phyloP scores from a whole-genome alignment of 2,797 vertebrate genomes.

The Spea hammondii region DNA sequence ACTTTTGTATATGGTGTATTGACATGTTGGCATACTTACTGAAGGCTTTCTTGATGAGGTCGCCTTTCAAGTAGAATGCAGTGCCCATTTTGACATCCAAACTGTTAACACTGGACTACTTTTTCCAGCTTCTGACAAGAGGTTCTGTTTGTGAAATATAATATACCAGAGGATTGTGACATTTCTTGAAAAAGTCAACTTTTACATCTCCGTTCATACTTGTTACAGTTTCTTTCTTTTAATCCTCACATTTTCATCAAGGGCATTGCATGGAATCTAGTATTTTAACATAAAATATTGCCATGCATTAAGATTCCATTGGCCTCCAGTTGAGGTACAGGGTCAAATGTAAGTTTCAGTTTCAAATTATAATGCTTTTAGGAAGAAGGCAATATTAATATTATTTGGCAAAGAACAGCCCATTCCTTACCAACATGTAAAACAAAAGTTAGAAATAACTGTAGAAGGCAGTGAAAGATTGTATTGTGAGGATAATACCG shows the following conservation, averaged over 20 bases:
- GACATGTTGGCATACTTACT: no score
- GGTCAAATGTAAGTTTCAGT: neutral
- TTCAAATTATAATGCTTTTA: neutral
- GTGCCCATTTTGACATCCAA: no score
- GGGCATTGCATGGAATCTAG: neutral
- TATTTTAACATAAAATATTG: constrained; percentile 24
- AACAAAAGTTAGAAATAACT: neutral
- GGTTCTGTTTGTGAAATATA: no score
- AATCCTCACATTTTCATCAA: neutral
- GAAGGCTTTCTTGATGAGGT: no score
- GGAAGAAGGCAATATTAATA: no score
- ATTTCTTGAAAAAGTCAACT: no score
- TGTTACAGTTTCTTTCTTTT: neutral
- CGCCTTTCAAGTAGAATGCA: no score
- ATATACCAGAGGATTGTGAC: no score
- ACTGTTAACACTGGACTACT: no score
- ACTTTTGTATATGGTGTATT: no score
- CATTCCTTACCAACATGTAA: neutral
- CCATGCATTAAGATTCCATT: constrained; percentile 33
- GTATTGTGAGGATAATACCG: neutral
- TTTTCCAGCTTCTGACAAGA: no score
- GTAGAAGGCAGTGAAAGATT: constrained; percentile 3
- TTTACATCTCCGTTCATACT: neutral
- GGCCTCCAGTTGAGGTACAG: constrained; percentile 30
- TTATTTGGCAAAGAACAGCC: neutral